These are phyloP conservation scores for Eupithecia exiguata DNA, from an alignment of 2,888 invertebrate genomes.

Conservation along the genomic window DNA sequence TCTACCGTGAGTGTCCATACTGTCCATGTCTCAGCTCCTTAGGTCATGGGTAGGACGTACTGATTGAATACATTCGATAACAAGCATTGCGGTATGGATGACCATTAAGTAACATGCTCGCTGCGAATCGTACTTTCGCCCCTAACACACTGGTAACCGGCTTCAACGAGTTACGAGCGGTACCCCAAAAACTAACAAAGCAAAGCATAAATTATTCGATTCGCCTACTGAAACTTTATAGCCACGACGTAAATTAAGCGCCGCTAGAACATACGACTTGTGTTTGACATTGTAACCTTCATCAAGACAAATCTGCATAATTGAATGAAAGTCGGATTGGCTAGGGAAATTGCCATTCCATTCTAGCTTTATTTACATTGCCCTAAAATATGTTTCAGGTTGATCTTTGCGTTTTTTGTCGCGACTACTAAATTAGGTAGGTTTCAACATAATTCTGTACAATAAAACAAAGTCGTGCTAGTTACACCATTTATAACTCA, in stretches of 20 bases:
- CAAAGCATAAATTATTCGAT: conserved; percentile 8
- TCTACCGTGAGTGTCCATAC: too few species aligned
- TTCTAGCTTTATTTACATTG: neutral
- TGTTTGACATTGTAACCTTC: conserved; percentile 41
- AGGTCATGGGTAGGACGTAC: too few species aligned
- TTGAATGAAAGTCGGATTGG: conserved; percentile 32
- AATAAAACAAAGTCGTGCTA: too few species aligned
- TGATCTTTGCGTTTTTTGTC: neutral
- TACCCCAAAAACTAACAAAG: conserved; percentile 4
- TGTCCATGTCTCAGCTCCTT: too few species aligned
- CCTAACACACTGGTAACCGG: too few species aligned
- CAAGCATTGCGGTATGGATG: too few species aligned
- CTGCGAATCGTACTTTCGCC: too few species aligned
- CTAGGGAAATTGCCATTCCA: conserved; percentile 20
- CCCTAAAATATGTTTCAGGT: neutral
- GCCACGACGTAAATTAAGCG: conserved; percentile 13
- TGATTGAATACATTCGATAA: too few species aligned
- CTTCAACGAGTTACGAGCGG: neutral
- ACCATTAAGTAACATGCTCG: too few species aligned
- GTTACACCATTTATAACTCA: too few species aligned
- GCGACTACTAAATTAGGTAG: neutral
- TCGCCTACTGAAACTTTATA: conserved; percentile 13
- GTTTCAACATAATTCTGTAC: neutral
- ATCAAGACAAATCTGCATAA: conserved; percentile 39
- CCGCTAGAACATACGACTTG: conserved; percentile 23